Base-by-base conservation (phyloP, 2,888 invertebrate species). In the Seladonia tumulorum region DNA sequence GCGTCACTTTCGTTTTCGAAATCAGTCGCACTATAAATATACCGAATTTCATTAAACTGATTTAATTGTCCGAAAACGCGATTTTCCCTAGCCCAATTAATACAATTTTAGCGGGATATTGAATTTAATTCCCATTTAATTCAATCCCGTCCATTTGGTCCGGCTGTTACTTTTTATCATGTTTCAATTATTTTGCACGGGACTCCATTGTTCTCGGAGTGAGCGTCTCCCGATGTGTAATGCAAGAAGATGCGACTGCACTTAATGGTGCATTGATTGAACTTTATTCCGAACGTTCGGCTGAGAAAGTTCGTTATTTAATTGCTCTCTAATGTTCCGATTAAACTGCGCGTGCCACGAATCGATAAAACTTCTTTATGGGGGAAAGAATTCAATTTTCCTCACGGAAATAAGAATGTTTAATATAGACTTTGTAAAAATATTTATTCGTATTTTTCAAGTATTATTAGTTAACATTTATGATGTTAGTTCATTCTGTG, bases 221-320 rank as follows among this genome's bases (percentile, higher is more conserved):
- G 60, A 25, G 14, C 25, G 14, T 60, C 25, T 25, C 60, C 60
- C 25, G 25, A 25, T 25, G 60, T 60, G 25, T 60, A 60, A 60
- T 60, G 60, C 25, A 60, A 60, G 60, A 25, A 60, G 60, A 60
- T 60, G 60, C 60, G 60, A 60, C 60, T 60, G 14, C 60, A 14
- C 25, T 60, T 25, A 60, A 60, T 14, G 60, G 25, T 5, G 60
- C 60, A 60, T 60, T 25, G 60, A 60, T 60, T 60, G 60, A 14
- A 60, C 25, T 60, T 60, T 25, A 60, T 60, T 25, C 60, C 25
- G 60, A 25, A 60, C 60, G 22, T 8, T 53, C 53, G 53, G 22
- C 53, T 22, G 22, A 22, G 22, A 53, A 53, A 53, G 53, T 60
- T 25, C 25, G 25, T 25, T 60, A 60, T 60, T 60, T 60, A 60